Evolutionary conservation across 2,888 invertebrate species (phyloP).

Genomic region (Eupithecia exiguata): DNA sequence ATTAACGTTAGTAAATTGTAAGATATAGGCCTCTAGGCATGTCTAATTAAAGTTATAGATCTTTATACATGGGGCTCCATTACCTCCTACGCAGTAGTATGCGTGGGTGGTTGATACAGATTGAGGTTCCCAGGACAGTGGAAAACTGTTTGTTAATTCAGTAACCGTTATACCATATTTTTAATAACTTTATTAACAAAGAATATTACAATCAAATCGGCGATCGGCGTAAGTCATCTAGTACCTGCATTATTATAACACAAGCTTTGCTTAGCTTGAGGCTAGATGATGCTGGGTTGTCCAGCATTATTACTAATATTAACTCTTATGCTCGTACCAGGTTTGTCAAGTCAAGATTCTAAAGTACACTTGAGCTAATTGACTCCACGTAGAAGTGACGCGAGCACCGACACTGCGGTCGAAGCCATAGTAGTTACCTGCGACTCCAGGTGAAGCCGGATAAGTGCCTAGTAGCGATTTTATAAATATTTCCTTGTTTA

Average conservation of each 20-base stretch:
- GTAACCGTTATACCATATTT: too few relatives aligned
- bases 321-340: too few relatives aligned
- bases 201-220: too few relatives aligned
- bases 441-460: not conserved
- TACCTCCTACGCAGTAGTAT: not conserved
- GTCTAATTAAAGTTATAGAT: constrained; percentile 12
- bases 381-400: not conserved
- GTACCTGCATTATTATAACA: too few relatives aligned
- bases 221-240: too few relatives aligned
- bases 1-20: constrained; percentile 27
- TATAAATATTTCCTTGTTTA: not conserved
- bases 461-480: constrained; percentile 4
- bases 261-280: too few relatives aligned
- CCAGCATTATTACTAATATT: too few relatives aligned
- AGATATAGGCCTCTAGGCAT: constrained; percentile 21
- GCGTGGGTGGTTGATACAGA: not conserved
- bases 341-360: not conserved
- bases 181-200: too few relatives aligned
- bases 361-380: not conserved
- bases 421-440: constrained; percentile 6
- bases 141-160: not conserved
- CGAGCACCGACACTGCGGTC: not conserved
- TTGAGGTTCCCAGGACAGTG: not conserved
- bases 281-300: too few relatives aligned
- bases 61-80: not conserved